Evolutionary conservation across 2,888 invertebrate species (phyloP), one percentile per base, ranked within the genome.

Genomic region (Nemotelus nigrinus): DNA sequence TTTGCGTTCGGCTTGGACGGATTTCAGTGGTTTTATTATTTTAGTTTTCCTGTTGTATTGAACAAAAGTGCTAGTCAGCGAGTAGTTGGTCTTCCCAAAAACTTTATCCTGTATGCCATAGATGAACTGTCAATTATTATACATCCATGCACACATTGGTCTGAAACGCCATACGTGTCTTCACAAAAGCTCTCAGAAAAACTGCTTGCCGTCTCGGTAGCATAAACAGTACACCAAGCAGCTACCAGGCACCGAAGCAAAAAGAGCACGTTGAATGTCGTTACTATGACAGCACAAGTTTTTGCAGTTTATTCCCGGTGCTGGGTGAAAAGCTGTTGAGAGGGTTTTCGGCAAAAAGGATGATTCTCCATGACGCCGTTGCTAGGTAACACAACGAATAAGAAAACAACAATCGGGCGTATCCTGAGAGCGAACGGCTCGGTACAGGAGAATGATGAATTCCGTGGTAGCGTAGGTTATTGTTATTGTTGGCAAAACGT

Each of bases 381-480:
- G 74, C 74, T 74, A 74, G 74, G 74, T 48, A 60, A 74, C 74
- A 39, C 48, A 74, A 48, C 74, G 74, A 74, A 60, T 63, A 74
- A 48, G 74, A 74, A 74, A 74, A 74, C 60, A 74, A 74, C 63
- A 74, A 74, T 74, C 74, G 74, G 74, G 74, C 74, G 74, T 74
- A 74, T 74, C 74, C 74, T 60, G 74, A 41, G 48, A 74, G 74
- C 48, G 63, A 58, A 47, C 53, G 43, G 47, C 45, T 25, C 43
- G 43, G 53, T 55, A 39, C 43, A 48, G 5, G 47, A 47, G 50
- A 43, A 74, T 44, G 55, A 50, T 48, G 50, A 48, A 43, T 74
- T 50, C 47, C 45, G 63, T 74, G 63, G 48, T 48, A 55, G 48
- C 74, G 48, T 8, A 43, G 63, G 63, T 74, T 48, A n/a, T 47